Conservation (phyloP, 2,888 invertebrate genomes). For the Drosophila kanekoi region DNA sequence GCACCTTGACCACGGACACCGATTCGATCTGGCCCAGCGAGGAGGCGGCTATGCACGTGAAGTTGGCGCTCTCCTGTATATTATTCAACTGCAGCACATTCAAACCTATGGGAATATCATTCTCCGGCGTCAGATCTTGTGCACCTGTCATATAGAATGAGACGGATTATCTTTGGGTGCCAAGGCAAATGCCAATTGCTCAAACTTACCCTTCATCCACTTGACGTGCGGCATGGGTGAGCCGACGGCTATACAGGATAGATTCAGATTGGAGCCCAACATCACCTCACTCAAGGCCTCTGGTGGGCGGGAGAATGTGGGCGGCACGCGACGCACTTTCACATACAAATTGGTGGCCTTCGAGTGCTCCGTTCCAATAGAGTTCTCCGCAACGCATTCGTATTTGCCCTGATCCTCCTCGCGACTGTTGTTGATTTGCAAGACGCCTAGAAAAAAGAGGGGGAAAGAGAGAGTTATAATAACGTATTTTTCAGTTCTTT, state of each 20-base stretch:
- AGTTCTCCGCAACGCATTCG: constrained; percentile 97
- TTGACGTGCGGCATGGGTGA: constrained; percentile 99
- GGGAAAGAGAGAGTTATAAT: neutral
- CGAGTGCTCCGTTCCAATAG: constrained; percentile 96
- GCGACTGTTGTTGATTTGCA: constrained; percentile 95
- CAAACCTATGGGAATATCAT: constrained; percentile 92
- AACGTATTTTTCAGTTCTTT: no score
- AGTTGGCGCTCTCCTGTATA: constrained; percentile 97
- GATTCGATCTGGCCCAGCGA: constrained; percentile 96
- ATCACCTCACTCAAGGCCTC: constrained; percentile 94
- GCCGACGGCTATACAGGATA: constrained; percentile 98
- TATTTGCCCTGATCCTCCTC: constrained; percentile 97
- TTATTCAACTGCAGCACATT: constrained; percentile 95
- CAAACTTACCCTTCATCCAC: constrained; percentile 91
- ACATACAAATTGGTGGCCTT: constrained; percentile 96
- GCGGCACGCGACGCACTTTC: constrained; percentile 97
- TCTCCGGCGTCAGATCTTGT: constrained; percentile 94
- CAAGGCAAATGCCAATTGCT: neutral
- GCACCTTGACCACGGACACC: constrained; percentile 95
- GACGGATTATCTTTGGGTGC: neutral
- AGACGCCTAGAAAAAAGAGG: constrained; percentile 79
- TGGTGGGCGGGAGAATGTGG: constrained; percentile 97
- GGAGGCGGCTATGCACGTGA: constrained; percentile 98
- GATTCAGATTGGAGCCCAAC: constrained; percentile 94
- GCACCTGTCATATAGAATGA: constrained; percentile 85